Conservation (phyloP, 2,888 invertebrate genomes). For the Microchrysa polita region DNA sequence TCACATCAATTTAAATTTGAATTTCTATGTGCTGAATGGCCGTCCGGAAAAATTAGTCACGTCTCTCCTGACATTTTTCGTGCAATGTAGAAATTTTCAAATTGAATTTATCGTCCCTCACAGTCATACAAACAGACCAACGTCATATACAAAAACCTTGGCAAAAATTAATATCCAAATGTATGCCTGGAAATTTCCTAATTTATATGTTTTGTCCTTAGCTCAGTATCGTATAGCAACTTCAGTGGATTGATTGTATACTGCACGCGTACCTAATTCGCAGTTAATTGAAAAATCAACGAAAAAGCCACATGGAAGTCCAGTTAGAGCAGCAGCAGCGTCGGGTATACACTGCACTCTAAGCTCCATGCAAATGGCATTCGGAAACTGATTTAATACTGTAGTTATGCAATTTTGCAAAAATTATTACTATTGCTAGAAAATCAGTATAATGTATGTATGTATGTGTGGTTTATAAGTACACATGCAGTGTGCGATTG, state of each 20-base stretch:
- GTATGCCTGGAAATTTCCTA: conserved; percentile 28
- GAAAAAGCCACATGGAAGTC: neutral
- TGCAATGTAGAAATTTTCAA: conserved; percentile 28
- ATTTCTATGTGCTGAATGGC: neutral
- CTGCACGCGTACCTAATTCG: conserved; percentile 20
- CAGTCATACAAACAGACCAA: no score
- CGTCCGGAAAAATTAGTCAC: conserved; percentile 42
- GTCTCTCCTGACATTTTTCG: conserved; percentile 34
- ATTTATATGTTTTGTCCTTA: conserved; percentile 35
- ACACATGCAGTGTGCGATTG: no score
- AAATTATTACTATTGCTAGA: conserved; percentile 26
- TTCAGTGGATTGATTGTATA: neutral
- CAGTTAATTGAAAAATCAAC: conserved; percentile 25
- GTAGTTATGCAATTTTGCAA: conserved; percentile 18
- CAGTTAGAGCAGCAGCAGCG: neutral
- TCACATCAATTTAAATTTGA: no score
- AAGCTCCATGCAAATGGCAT: neutral
- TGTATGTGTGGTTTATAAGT: no score
- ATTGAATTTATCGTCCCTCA: conserved; percentile 27
- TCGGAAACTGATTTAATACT: conserved; percentile 19
- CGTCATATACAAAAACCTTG: conserved; percentile 18
- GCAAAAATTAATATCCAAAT: conserved; percentile 7
- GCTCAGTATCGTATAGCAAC: neutral
- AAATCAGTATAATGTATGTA: neutral
- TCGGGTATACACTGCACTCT: no score